Conservation (phyloP, 1,140 invertebrate genomes). For the Brachionus sp. region DNA sequence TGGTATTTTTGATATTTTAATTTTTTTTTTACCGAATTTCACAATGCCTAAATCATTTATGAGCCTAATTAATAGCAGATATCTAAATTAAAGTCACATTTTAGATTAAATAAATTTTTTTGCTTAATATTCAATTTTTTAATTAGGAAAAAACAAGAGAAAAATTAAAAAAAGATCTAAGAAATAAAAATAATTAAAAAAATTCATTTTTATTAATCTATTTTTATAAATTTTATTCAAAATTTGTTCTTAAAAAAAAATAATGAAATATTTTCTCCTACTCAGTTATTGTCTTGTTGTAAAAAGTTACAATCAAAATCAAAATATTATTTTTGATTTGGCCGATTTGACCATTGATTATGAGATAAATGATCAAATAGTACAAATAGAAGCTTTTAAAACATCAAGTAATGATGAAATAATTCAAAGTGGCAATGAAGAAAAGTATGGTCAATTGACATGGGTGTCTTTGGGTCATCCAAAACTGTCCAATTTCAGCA, state of each 20-base stretch:
- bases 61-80: too few species aligned
- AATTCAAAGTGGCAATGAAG: neutral
- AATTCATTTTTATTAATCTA: neutral
- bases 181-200: neutral
- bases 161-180: too few species aligned
- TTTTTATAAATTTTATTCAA: neutral
- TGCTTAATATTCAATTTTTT: too few species aligned
- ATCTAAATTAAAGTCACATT: too few species aligned
- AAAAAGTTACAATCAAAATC: neutral
- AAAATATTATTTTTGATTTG: conserved; percentile 4
- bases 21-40: too few species aligned
- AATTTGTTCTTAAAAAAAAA: neutral
- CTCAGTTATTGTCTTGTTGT: neutral
- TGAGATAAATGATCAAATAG: neutral
- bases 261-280: neutral
- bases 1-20: too few species aligned
- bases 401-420: neutral
- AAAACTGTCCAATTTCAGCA: neutral
- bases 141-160: too few species aligned
- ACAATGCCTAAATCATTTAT: too few species aligned
- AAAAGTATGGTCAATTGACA: neutral
- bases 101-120: too few species aligned
- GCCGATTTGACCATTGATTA: conserved; percentile 8
- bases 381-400: neutral
- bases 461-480: neutral